Conservation (phyloP, 2,797 vertebrate genomes). For the Enteromius unitaeniatus region DNA sequence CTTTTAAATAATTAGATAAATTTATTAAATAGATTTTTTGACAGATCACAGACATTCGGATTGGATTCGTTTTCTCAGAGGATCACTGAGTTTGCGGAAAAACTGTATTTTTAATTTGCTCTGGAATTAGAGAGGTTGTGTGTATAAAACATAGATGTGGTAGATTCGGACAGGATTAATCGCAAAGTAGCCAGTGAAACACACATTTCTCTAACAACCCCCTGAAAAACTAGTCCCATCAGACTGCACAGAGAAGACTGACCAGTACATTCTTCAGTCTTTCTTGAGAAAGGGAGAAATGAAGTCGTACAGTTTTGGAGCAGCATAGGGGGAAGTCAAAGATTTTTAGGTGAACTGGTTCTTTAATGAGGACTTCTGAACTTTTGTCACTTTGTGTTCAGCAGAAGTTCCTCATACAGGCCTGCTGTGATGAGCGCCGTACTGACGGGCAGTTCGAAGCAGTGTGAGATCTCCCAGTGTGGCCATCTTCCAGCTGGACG, state of each 20-base stretch:
- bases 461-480: slow-evolving; percentile 41
- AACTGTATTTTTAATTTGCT: too few species aligned
- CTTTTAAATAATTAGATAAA: too few species aligned
- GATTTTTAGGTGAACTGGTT: not conserved
- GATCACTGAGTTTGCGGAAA: too few species aligned
- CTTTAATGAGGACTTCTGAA: slow-evolving; percentile 2
- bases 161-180: too few species aligned
- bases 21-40: too few species aligned
- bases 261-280: not conserved
- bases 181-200: too few species aligned
- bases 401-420: not conserved
- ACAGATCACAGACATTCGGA: too few species aligned
- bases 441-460: slow-evolving; percentile 24
- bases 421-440: slow-evolving; percentile 15
- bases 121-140: too few species aligned
- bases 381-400: slow-evolving; percentile 13
- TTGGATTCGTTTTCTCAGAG: too few species aligned
- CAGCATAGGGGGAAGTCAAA: not conserved
- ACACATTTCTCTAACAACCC: too few species aligned
- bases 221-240: too few species aligned
- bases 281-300: not conserved
- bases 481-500: slow-evolving; percentile 51
- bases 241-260: not conserved
- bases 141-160: too few species aligned
- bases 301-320: not conserved